Conservation (phyloP, 2,888 invertebrate genomes). For the Gerris lacustris region DNA sequence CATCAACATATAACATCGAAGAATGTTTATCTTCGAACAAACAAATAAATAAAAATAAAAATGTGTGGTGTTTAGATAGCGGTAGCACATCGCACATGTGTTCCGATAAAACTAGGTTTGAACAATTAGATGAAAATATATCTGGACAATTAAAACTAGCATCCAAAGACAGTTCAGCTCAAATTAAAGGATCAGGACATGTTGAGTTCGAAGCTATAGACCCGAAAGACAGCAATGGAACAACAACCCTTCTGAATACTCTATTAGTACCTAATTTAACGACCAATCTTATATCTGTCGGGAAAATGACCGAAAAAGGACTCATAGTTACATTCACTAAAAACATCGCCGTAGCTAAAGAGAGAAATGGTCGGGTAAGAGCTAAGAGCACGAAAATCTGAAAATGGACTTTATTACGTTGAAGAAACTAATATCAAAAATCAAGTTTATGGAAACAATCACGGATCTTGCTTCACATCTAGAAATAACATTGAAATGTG, state of each 20-base stretch:
- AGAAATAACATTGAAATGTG: conserved; percentile 4
- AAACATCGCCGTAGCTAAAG: conserved; percentile 9
- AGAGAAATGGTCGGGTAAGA: background rate
- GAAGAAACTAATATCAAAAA: too few species aligned
- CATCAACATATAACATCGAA: conserved; percentile 5
- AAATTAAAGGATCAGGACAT: conserved; percentile 14
- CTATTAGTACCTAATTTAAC: conserved; percentile 15
- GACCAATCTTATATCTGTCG: conserved; percentile 15
- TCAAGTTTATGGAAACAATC: background rate
- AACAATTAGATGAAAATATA: background rate
- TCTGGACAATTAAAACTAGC: conserved; percentile 11
- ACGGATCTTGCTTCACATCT: background rate
- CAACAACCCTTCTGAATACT: conserved; percentile 14
- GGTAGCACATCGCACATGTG: conserved; percentile 18
- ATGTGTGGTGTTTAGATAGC: conserved; percentile 15
- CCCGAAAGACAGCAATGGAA: background rate
- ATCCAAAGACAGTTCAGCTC: background rate
- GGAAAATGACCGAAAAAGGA: conserved; percentile 17
- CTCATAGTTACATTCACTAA: conserved; percentile 14
- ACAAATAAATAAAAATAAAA: background rate
- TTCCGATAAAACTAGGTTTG: conserved; percentile 6
- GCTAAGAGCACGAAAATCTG: background rate
- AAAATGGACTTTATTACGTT: background rate
- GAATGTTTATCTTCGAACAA: conserved; percentile 8
- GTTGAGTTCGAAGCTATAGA: conserved; percentile 9